A percentile compares a stretch with the other conserved stretches of the same genome.
Evolutionary conservation across 2,113 vertebrate species (phyloP).

Genomic region (Hippocampus barbouri): DNA sequence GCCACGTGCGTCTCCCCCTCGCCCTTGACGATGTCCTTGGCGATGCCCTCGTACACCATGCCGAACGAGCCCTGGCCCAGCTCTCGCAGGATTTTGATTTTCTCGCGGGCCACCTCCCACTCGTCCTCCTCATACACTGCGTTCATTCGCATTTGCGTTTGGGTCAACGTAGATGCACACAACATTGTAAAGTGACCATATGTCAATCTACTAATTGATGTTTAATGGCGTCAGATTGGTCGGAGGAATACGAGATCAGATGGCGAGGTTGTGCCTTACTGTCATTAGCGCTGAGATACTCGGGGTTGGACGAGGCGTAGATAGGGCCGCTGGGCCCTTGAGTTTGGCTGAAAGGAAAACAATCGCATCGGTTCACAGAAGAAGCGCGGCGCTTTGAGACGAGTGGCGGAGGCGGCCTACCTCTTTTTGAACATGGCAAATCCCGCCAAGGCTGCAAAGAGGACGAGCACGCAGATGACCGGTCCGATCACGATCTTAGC

Average conservation of each 20-base stretch:
- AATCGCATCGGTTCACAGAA: not conserved
- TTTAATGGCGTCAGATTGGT: no score
- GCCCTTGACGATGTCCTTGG: conserved; percentile 89
- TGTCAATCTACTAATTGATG: no score
- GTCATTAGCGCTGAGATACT: conserved; percentile 91
- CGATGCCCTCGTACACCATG: conserved; percentile 95
- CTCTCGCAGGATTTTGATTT: conserved; percentile 85
- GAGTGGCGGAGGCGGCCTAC: conserved; percentile 53
- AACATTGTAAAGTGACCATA: no score
- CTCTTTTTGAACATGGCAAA: conserved; percentile 86
- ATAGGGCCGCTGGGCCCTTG: conserved; percentile 89
- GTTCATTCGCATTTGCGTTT: not conserved
- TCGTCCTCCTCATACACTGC: conserved; percentile 92
- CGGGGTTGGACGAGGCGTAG: conserved; percentile 92
- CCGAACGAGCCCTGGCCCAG: conserved; percentile 95
- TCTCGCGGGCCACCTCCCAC: conserved; percentile 93
- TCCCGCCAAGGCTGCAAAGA: conserved; percentile 73
- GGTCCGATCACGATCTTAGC: conserved; percentile 85
- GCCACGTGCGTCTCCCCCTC: conserved; percentile 82
- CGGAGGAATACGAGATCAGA: no score
- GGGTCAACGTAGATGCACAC: not conserved
- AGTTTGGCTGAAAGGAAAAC: conserved; percentile 73
- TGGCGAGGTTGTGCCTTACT: conserved; percentile 67
- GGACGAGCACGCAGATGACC: conserved; percentile 80
- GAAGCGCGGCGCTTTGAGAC: not conserved